Base-by-base conservation (phyloP, 2,113 vertebrate species). In the Cathartes aura region DNA sequence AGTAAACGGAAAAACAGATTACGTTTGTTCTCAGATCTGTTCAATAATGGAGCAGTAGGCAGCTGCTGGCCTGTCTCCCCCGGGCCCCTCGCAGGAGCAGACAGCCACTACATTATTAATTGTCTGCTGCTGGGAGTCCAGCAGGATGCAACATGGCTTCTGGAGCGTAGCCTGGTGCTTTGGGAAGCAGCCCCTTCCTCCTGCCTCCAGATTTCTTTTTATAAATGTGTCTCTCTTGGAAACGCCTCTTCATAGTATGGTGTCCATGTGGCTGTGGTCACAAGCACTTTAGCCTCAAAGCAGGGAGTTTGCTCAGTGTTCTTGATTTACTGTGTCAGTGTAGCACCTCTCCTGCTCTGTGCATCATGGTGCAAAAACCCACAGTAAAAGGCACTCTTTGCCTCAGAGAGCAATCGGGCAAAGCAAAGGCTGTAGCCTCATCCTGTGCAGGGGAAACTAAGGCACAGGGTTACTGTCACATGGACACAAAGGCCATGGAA, bases 41-140 rank as follows among this genome's bases (percentile, higher is more conserved):
- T 96, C 91, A 96, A 94, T 93, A 95, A 93, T 85, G 78, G 91
- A 97, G 87, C 72, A 88, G 95, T 19, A 96, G 85, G 87, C 93
- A 96, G 89, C 91, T 97, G 97, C 82, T 90, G 90, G 89, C 63
- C 79, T 80, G 84, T 26, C 38, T 97, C 91, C 95, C 92, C 38
- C 0, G 55, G 55, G 87, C 55, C 81, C 87, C 74, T 88, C 4
- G 2, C 84, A 93, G 79, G 67, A 91, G 87, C 87, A 95, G 89
- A 36, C 93, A 97, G 87, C 38, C 76, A 42, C 81, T 97, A 7
- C 94, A 86, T 95, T 96, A 96, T 92, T 95, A 92, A 96, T 91
- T 87, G 84, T 66, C 71, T 90, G 84, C 89, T 2, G 17, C 87
- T 76, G 89, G 42, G 82, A 80, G 63, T 85, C 91, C 74, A 74